Conservation (phyloP, 2,888 invertebrate species). For the Kuschelorhynchus macadamiae region DNA sequence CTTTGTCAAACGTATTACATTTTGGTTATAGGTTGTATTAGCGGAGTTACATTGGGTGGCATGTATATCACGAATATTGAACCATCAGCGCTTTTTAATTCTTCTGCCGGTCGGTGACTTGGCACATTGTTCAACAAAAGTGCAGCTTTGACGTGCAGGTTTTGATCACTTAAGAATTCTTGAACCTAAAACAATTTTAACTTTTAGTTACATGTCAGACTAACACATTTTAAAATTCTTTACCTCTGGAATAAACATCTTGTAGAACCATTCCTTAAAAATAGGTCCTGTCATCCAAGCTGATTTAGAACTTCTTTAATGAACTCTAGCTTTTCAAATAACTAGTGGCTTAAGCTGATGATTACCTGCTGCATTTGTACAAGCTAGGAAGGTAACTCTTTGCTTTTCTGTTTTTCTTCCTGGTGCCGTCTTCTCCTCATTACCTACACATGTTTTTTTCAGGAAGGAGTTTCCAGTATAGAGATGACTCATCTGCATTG, state of each 20-base stretch:
- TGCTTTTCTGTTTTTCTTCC: conserved; percentile 43
- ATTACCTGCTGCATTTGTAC: conserved; percentile 43
- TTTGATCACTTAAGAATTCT: conserved; percentile 18
- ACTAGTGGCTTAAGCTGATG: conserved; percentile 45
- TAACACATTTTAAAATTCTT: too few species aligned
- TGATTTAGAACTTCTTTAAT: conserved; percentile 36
- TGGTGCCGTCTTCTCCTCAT: conserved; percentile 12
- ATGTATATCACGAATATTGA: conserved; percentile 21
- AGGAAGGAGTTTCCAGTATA: too few species aligned
- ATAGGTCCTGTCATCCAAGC: conserved; percentile 41
- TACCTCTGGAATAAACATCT: conserved; percentile 36
- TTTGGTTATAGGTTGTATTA: too few species aligned
- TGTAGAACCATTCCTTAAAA: conserved; percentile 10
- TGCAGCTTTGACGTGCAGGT: conserved; percentile 15
- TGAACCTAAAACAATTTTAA: conserved; percentile 19
- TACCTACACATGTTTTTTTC: too few species aligned
- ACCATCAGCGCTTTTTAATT: conserved; percentile 15
- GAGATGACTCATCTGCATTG: too few species aligned
- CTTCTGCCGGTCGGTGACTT: conserved; percentile 6
- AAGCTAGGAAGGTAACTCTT: conserved; percentile 46
- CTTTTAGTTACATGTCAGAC: too few species aligned
- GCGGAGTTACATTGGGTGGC: conserved; percentile 23
- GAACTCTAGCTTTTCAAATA: conserved; percentile 42
- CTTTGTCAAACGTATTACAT: conserved; percentile 4
- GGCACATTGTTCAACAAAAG: conserved; percentile 16